Conservation (phyloP, 2,113 vertebrate genomes). For the Tachycineta bicolor region DNA sequence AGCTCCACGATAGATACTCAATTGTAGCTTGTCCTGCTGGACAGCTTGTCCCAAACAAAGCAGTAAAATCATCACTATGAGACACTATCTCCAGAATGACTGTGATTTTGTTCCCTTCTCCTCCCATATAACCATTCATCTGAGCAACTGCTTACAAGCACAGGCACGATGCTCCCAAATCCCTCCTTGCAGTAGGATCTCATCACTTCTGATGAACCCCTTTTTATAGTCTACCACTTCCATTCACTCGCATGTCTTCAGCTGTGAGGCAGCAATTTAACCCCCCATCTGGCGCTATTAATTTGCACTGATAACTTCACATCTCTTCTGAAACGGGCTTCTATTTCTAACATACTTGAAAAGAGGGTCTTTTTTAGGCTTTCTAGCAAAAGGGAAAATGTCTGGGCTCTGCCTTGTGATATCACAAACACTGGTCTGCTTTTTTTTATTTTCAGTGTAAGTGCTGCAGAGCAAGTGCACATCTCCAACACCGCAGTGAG, state of each 20-base stretch:
- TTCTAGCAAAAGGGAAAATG: not conserved
- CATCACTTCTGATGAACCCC: not conserved
- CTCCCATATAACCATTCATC: not conserved
- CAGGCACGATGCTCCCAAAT: accelerated
- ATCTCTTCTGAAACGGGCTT: constrained; percentile 3
- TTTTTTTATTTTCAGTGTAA: not conserved
- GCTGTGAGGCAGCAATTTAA: constrained; percentile 51
- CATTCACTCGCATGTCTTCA: not conserved
- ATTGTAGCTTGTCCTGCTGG: not conserved
- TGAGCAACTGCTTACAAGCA: not conserved
- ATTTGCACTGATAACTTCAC: constrained; percentile 39
- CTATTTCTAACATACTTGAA: constrained; percentile 10
- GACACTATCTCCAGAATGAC: not conserved
- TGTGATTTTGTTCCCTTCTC: not conserved
- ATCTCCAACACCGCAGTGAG: not conserved
- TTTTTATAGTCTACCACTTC: constrained; percentile 13
- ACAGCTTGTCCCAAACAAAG: not conserved
- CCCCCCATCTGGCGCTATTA: not conserved
- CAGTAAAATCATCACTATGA: not conserved
- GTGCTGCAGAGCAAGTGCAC: not conserved
- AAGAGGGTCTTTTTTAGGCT: not conserved
- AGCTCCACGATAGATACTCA: not conserved
- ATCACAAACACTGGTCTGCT: not conserved
- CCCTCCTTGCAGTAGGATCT: not conserved
- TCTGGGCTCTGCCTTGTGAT: not conserved